Base-by-base conservation (phyloP, 2,888 invertebrate species). In the Euphydryas editha region DNA sequence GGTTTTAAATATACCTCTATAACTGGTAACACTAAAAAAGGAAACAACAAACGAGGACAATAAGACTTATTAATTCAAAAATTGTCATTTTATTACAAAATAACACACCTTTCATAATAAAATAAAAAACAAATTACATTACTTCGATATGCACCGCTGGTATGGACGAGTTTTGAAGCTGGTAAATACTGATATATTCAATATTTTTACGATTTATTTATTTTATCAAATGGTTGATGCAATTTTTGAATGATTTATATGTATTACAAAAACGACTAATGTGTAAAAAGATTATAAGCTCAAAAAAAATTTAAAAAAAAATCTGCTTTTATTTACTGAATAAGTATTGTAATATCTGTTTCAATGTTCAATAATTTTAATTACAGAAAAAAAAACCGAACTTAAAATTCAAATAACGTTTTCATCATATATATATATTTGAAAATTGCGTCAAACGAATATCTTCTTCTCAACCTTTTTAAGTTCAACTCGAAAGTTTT, bases 81-180 rank as follows among this genome's bases (percentile, higher is more conserved):
- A 54, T 10, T 3, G 18, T 42, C 17, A 17, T 17, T 71, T 62
- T 72, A 76, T n/a, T 70, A 74, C 74, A 73, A 69, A 17, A n/a
- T n/a, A 17, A 73, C 65, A 80, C 81, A 79, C 77, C 72, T 72
- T 66, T 85, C 84, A 84, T 81, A 76, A 78, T 75, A 75, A 80
- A 81, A 30, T 30, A 30, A 30, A 78, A 78, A 47, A 64, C 56
- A 66, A 62, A 75, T 76, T 71, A 87, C 83, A 83, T 78, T 78
- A 81, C 79, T 79, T 79, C 86, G 92, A 92, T 92, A 92, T 92
- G 90, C 92, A 92, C 92, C 92, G 84, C 92, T 92, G 92, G 92
- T 90, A 89, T 89, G 92, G 92, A 91, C 85, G 92, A 84, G 89
- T 89, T 88, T 75, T 72, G 79, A 80, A 78, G 81, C 82, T 84